Conservation (phyloP, 2,888 invertebrate species). For the Allophyes oxyacanthae region DNA sequence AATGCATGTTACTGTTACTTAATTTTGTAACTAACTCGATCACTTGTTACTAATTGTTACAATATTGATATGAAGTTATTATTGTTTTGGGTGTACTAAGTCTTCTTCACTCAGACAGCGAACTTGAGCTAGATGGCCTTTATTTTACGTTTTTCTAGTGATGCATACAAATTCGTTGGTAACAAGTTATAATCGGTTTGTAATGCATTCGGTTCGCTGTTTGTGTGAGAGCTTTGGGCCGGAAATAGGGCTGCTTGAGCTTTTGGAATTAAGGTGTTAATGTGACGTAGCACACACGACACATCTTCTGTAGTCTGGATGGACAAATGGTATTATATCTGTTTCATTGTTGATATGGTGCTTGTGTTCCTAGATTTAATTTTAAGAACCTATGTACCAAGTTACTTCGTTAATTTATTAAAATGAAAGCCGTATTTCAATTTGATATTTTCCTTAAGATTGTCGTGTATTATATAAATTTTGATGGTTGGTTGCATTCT, state of each 20-base stretch:
- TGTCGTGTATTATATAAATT: neutral
- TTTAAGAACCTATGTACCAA: neutral
- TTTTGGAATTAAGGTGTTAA: too few species aligned
- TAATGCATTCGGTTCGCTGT: too few species aligned
- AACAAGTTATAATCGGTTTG: too few species aligned
- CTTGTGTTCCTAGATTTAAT: neutral
- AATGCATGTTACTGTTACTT: neutral
- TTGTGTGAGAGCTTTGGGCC: too few species aligned
- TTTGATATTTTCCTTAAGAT: neutral
- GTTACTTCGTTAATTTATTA: neutral
- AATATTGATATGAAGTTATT: neutral
- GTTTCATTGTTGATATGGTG: neutral
- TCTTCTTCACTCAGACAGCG: too few species aligned
- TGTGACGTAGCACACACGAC: too few species aligned
- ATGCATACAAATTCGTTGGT: too few species aligned
- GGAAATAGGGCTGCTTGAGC: too few species aligned
- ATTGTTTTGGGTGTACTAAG: neutral
- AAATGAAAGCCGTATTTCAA: neutral
- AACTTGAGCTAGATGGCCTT: too few species aligned
- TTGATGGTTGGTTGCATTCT: constrained; percentile 2
- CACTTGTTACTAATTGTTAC: neutral
- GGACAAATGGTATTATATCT: too few species aligned
- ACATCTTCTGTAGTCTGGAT: too few species aligned
- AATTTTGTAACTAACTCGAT: neutral
- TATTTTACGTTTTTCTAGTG: too few species aligned